phyloP scores from a whole-genome alignment of 2,888 invertebrate species.

The Hemaris fuciformis region DNA sequence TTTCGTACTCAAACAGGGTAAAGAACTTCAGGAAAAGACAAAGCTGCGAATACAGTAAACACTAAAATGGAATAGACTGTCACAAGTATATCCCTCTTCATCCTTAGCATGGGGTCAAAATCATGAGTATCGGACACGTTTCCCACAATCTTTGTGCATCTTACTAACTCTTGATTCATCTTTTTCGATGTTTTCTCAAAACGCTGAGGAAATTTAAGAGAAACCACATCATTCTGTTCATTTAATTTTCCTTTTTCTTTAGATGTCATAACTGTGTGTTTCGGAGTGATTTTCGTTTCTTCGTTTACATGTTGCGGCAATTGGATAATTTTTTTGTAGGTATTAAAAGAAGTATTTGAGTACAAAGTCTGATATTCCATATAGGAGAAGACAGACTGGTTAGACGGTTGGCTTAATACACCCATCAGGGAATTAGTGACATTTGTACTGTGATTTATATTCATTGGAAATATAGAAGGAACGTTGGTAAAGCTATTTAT shows the following conservation, averaged over 20 bases:
- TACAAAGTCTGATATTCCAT: constrained; percentile 1
- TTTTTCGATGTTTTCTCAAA: background rate
- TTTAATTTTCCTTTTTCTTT: constrained; percentile 22
- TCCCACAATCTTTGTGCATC: background rate
- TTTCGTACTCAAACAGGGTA: background rate
- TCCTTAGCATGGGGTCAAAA: constrained; percentile 53
- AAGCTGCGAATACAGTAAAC: constrained; percentile 67
- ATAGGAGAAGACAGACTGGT: constrained; percentile 29
- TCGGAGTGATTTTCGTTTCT: constrained; percentile 9
- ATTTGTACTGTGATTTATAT: constrained; percentile 37
- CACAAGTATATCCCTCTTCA: constrained; percentile 69
- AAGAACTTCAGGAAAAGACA: constrained; percentile 59
- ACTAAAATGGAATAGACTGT: constrained; percentile 71
- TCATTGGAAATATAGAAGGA: constrained; percentile 44
- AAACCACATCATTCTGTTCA: background rate
- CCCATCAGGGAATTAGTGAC: constrained; percentile 42
- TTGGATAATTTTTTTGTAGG: constrained; percentile 29
- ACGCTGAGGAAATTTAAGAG: background rate
- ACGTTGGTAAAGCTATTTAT: constrained; percentile 48
- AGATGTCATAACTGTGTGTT: constrained; percentile 1
- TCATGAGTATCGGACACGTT: constrained; percentile 16
- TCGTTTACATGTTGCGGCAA: constrained; percentile 24
- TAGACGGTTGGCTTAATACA: constrained; percentile 44
- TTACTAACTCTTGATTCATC: background rate
- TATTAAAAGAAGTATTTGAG: constrained; percentile 8